These are phyloP conservation scores for Hemicordylus capensis DNA, from an alignment of 2,113 vertebrate genomes.

Conservation along the genomic window DNA sequence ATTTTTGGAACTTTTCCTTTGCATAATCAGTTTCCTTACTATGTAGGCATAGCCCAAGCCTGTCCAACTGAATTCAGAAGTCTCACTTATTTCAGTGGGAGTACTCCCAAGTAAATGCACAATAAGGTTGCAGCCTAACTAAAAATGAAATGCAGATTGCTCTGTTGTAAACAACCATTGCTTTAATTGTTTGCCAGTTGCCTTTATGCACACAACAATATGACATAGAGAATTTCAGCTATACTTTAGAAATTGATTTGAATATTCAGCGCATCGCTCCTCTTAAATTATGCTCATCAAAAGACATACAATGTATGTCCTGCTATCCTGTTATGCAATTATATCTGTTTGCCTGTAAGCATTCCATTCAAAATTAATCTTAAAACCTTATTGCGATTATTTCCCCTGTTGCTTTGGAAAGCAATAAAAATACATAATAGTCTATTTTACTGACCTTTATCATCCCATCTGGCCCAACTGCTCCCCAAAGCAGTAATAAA, in stretches of 20 bases:
- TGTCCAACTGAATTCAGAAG: background rate
- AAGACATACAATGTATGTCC: slow-evolving; percentile 32
- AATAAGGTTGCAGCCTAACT: background rate
- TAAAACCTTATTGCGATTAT: slow-evolving; percentile 23
- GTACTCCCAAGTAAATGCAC: background rate
- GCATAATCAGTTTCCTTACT: background rate
- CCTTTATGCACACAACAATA: slow-evolving; percentile 22
- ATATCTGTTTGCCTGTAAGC: slow-evolving; percentile 51
- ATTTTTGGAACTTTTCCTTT: too few species aligned
- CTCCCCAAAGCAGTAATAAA: slow-evolving; percentile 60
- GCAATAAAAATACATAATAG: slow-evolving; percentile 34
- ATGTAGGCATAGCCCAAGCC: background rate
- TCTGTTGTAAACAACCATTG: background rate
- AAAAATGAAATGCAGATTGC: slow-evolving; percentile 11
- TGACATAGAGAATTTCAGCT: slow-evolving; percentile 3
- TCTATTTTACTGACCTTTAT: slow-evolving; percentile 53
- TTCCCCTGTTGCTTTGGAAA: slow-evolving; percentile 53
- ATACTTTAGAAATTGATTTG: slow-evolving; percentile 32
- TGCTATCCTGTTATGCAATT: slow-evolving; percentile 30
- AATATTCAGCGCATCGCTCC: slow-evolving; percentile 16
- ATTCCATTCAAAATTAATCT: slow-evolving; percentile 53
- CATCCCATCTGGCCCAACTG: slow-evolving; percentile 32
- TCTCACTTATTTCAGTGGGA: background rate
- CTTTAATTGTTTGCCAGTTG: slow-evolving; percentile 28
- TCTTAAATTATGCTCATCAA: background rate